These are phyloP conservation scores for Pelobates fuscus DNA, from an alignment of 2,113 vertebrate species.

Conservation along the genomic window DNA sequence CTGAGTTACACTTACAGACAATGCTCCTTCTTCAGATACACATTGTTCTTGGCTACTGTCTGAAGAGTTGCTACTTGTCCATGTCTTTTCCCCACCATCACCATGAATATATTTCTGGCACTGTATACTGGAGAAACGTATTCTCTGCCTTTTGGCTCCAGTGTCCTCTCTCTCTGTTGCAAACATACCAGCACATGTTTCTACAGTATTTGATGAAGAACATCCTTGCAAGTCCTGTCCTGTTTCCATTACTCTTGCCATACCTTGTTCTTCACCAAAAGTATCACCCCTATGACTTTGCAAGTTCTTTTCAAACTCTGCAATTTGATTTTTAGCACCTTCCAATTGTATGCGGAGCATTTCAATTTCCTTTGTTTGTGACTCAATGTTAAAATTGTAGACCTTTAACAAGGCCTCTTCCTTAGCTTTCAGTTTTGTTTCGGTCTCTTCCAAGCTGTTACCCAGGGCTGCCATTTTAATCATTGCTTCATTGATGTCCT, in stretches of 20 bases:
- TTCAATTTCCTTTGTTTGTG: constrained; percentile 63
- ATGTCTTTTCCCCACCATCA: constrained; percentile 71
- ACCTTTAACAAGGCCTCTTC: constrained; percentile 79
- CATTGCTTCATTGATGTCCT: constrained; percentile 83
- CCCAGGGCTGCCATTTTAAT: constrained; percentile 84
- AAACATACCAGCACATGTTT: constrained; percentile 23
- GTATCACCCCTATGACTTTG: constrained; percentile 58
- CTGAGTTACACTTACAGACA: constrained; percentile 69
- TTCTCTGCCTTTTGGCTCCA: constrained; percentile 83
- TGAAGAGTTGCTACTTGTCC: constrained; percentile 68
- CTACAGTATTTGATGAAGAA: constrained; percentile 22
- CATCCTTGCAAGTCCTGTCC: constrained; percentile 15
- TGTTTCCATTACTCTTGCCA: constrained; percentile 54
- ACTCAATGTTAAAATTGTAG: constrained; percentile 57
- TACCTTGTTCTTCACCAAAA: neutral
- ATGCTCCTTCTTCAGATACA: constrained; percentile 69
- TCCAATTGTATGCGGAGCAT: constrained; percentile 68
- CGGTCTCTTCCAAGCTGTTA: constrained; percentile 85
- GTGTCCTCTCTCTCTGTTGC: constrained; percentile 63
- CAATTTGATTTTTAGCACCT: constrained; percentile 68
- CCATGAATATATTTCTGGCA: constrained; percentile 85
- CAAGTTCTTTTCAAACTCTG: constrained; percentile 69
- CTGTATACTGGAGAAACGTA: constrained; percentile 90
- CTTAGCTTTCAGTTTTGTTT: constrained; percentile 78
- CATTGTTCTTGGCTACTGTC: constrained; percentile 74